These are phyloP conservation scores for Plectrocnemia conspersa DNA, from an alignment of 1,140 invertebrate species.

Conservation along the genomic window DNA sequence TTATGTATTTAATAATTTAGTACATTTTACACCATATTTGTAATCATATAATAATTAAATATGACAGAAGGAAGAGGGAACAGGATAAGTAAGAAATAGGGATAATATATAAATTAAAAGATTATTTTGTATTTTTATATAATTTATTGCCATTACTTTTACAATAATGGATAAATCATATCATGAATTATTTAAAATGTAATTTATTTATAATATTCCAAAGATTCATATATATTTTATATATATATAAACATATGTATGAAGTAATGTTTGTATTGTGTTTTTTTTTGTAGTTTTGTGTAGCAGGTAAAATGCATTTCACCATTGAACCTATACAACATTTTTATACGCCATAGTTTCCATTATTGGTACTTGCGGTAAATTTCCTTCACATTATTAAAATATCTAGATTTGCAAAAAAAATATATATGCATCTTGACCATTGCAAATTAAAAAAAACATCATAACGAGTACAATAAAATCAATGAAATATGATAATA, in stretches of 20 bases:
- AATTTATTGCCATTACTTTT: conserved; percentile 35
- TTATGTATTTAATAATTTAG: too few relatives aligned
- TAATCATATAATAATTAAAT: too few relatives aligned
- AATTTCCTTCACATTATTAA: conserved; percentile 11
- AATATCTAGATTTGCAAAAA: conserved; percentile 8
- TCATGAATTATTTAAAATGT: conserved; percentile 35
- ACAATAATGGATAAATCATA: conserved; percentile 34
- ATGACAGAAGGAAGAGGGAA: too few relatives aligned
- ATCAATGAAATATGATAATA: too few relatives aligned
- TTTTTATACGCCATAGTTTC: too few relatives aligned
- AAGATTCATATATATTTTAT: conserved; percentile 35
- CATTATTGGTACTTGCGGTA: too few relatives aligned
- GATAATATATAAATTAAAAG: conserved; percentile 27
- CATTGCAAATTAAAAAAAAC: conserved; percentile 3
- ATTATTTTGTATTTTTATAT: conserved; percentile 29
- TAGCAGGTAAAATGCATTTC: conserved; percentile 34
- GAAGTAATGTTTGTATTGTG: conserved; percentile 31
- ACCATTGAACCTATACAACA: too few relatives aligned
- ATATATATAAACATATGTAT: too few relatives aligned
- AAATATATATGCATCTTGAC: too few relatives aligned
- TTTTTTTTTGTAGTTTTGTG: too few relatives aligned
- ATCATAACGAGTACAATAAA: neutral
- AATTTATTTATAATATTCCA: conserved; percentile 35
- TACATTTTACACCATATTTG: too few relatives aligned
- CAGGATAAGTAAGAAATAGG: too few relatives aligned